Conservation (phyloP, 1,140 invertebrate species). For the Hirudo medicinalis region DNA sequence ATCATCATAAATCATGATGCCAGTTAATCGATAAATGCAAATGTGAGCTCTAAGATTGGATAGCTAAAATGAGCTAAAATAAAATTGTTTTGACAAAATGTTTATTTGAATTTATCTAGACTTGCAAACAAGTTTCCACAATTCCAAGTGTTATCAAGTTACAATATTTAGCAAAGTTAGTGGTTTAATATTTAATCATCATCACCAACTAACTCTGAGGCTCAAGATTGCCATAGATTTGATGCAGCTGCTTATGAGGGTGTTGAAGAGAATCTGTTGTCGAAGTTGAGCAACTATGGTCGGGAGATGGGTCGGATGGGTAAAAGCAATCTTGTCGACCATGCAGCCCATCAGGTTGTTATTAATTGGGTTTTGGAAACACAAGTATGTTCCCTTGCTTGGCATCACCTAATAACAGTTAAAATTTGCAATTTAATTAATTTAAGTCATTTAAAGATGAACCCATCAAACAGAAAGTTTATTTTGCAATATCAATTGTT, state of each 20-base stretch:
- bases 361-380: constrained; percentile 63
- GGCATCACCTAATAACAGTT: background rate
- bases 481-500: too few species aligned
- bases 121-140: too few species aligned
- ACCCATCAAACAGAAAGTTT: too few species aligned
- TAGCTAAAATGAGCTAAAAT: too few species aligned
- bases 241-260: constrained; percentile 71
- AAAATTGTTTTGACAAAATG: too few species aligned
- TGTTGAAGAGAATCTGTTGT: constrained; percentile 82
- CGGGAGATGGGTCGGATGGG: constrained; percentile 81
- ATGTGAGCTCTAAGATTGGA: too few species aligned
- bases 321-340: constrained; percentile 72
- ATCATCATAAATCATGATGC: background rate
- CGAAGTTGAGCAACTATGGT: constrained; percentile 67
- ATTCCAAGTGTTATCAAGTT: too few species aligned
- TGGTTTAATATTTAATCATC: too few species aligned
- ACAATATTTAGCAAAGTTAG: too few species aligned
- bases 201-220: background rate
- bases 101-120: too few species aligned
- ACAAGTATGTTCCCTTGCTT: background rate
- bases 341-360: constrained; percentile 46
- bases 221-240: constrained; percentile 48
- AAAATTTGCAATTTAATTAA: too few species aligned
- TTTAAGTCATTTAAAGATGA: too few species aligned
- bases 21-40: background rate